These are phyloP conservation scores for Pollachius pollachius DNA, from an alignment of 2,113 vertebrate genomes.

Conservation along the genomic window DNA sequence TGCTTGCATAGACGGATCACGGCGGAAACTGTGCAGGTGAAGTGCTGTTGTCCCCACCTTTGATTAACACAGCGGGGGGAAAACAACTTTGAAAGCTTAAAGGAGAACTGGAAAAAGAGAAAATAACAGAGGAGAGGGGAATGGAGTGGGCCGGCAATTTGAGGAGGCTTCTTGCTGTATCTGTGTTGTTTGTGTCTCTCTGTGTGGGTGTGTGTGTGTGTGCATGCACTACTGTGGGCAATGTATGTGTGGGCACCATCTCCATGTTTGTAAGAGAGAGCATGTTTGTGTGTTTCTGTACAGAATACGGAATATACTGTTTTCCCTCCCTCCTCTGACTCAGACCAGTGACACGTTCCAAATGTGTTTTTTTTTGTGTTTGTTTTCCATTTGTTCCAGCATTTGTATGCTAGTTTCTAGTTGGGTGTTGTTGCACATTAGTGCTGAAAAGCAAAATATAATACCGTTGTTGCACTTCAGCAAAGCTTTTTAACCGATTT, in stretches of 20 bases:
- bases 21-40: slow-evolving; percentile 33
- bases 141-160: slow-evolving; percentile 43
- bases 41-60: slow-evolving; percentile 39
- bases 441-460: background rate
- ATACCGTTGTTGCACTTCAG: background rate
- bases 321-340: background rate
- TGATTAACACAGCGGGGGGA: slow-evolving; percentile 58
- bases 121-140: slow-evolving; percentile 48
- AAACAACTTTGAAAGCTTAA: slow-evolving; percentile 38
- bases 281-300: slow-evolving; percentile 4
- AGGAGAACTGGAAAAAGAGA: slow-evolving; percentile 28
- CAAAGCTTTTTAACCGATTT: no score
- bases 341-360: background rate
- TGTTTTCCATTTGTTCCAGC: background rate
- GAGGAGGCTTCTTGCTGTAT: slow-evolving; percentile 25
- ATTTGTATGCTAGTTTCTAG: background rate
- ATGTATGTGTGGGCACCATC: background rate
- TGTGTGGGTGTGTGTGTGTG: slow-evolving; percentile 1
- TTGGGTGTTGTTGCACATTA: slow-evolving; percentile 5
- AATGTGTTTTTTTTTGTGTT: background rate
- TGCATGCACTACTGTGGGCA: background rate
- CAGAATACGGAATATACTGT: background rate
- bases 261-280: slow-evolving; percentile 1
- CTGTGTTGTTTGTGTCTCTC: background rate
- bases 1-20: slow-evolving; percentile 44